A percentile compares a stretch with the other conserved stretches of the same genome.
Conservation (phyloP, 2,113 vertebrate species). For the Mesocricetus auratus region DNA sequence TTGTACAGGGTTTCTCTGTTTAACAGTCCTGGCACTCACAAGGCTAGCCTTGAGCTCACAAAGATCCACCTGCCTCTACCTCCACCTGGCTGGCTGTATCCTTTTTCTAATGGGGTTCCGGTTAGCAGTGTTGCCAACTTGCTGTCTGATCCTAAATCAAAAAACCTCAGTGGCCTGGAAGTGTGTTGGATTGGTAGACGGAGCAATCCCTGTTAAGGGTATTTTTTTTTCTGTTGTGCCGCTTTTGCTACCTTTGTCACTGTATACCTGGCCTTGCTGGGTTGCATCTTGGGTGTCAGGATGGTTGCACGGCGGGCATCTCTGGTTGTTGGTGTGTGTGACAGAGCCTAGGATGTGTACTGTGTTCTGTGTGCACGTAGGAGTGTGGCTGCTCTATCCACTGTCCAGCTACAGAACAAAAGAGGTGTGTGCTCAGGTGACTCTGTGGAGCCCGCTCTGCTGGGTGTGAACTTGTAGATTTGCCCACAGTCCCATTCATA, state of each 20-base stretch:
- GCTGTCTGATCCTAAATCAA: not conserved
- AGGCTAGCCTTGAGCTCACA: no score
- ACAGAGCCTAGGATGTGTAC: not conserved
- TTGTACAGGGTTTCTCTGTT: no score
- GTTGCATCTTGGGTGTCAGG: not conserved
- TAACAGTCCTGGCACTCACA: no score
- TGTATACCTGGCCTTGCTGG: rapidly evolving
- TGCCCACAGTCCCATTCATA: not conserved
- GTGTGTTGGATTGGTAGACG: not conserved
- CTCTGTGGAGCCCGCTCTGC: rapidly evolving
- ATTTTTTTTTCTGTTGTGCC: no score
- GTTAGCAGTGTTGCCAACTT: not conserved
- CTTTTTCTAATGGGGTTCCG: rapidly evolving
- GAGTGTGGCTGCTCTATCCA: not conserved
- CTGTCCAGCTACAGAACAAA: not conserved
- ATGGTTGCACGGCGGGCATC: no score
- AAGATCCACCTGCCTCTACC: no score
- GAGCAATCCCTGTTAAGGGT: not conserved
- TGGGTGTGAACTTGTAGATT: rapidly evolving
- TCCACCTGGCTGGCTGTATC: not conserved
- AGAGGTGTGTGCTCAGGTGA: not conserved
- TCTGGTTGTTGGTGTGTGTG: not conserved
- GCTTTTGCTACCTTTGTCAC: no score
- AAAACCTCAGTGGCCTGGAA: not conserved
- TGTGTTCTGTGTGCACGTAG: not conserved